phyloP scores from a whole-genome alignment of 2,888 invertebrate species.

The Linnaemya tessellans region DNA sequence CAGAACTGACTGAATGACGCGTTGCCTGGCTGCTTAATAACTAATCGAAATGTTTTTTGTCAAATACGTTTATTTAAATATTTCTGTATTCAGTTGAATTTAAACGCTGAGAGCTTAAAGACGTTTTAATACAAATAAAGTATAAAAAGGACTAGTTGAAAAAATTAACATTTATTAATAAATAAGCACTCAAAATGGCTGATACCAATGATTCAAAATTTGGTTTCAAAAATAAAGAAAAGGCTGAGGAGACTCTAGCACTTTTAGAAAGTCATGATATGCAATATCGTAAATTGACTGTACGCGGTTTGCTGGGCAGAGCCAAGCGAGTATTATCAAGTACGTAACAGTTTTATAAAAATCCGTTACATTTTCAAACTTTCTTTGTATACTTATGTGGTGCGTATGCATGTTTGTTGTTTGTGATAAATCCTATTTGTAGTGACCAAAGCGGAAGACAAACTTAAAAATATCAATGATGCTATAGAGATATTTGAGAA shows the following conservation, averaged over 20 bases:
- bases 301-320: conserved; percentile 85
- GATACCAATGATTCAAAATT: conserved; percentile 85
- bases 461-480: conserved; percentile 87
- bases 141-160: neutral
- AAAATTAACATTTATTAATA: neutral
- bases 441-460: conserved; percentile 89
- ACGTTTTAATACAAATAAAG: conserved; percentile 33
- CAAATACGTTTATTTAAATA: conserved; percentile 62
- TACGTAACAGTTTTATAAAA: conserved; percentile 75
- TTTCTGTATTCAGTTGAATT: conserved; percentile 63
- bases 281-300: conserved; percentile 87
- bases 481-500: conserved; percentile 88
- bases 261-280: conserved; percentile 86
- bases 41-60: conserved; percentile 58
- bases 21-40: conserved; percentile 44
- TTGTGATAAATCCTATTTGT: conserved; percentile 59
- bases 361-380: conserved; percentile 39
- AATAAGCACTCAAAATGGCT: conserved; percentile 65
- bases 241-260: conserved; percentile 87
- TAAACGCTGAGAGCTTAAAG: conserved; percentile 62
- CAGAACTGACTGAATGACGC: conserved; percentile 21
- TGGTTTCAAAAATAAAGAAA: conserved; percentile 89
- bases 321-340: conserved; percentile 85
- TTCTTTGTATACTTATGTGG: conserved; percentile 3
- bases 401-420: conserved; percentile 10